Conservation (phyloP, 2,113 vertebrate species). For the Arvicanthis niloticus region DNA sequence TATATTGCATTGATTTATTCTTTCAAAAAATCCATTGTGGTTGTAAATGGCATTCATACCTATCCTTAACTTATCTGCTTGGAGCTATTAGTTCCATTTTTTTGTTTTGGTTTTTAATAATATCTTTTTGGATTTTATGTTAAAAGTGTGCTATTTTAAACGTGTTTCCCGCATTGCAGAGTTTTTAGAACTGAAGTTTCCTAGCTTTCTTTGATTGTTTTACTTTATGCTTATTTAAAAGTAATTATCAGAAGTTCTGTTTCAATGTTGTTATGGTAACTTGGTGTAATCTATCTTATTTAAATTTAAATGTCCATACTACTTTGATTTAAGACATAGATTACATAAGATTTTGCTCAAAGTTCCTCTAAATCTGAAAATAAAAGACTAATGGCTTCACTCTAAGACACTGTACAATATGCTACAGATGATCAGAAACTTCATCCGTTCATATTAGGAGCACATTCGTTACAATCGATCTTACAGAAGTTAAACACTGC, state of each 20-base stretch:
- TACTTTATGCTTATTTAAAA: not conserved
- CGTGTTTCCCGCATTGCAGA: not conserved
- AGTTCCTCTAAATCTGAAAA: not conserved
- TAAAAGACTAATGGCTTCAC: not conserved
- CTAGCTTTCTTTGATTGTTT: not conserved
- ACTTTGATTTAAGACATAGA: not conserved
- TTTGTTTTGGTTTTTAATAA: not conserved
- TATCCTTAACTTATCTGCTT: slow-evolving; percentile 5
- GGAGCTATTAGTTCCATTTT: not conserved
- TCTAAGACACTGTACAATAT: not conserved
- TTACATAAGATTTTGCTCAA: not conserved
- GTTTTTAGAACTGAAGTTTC: not conserved
- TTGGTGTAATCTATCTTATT: not conserved
- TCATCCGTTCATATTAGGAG: not conserved
- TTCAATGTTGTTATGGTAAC: not conserved
- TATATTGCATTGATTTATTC: slow-evolving; percentile 40
- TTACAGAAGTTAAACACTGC: not conserved
- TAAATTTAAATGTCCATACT: not conserved
- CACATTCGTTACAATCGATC: not conserved
- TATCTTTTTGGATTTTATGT: not conserved
- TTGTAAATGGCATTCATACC: not conserved
- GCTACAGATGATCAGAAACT: not conserved
- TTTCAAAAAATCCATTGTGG: not conserved
- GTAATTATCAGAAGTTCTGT: not conserved
- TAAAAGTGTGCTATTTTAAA: not conserved